phyloP scores from a whole-genome alignment of 2,113 vertebrate species.

The Leuciscus idus region DNA sequence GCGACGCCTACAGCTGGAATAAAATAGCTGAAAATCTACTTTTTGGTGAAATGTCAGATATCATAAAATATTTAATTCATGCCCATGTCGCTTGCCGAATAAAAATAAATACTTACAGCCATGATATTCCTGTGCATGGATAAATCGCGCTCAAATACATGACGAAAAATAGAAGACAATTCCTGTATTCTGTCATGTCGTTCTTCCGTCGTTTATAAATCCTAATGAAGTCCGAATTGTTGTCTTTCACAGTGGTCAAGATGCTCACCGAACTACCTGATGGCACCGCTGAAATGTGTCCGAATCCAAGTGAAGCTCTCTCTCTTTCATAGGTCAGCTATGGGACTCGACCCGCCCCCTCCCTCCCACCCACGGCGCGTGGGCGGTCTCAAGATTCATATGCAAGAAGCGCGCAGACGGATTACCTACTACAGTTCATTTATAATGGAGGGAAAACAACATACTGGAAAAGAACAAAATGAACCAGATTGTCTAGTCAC shows the following conservation, averaged over 20 bases:
- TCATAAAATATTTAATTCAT: background rate
- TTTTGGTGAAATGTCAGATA: background rate
- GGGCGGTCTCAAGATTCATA: constrained; percentile 14
- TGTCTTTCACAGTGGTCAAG: background rate
- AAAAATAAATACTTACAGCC: constrained; percentile 75
- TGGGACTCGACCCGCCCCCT: constrained; percentile 34
- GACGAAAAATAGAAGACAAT: constrained; percentile 23
- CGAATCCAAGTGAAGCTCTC: background rate
- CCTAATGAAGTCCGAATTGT: background rate
- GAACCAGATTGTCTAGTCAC: background rate
- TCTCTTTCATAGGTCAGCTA: constrained; percentile 31
- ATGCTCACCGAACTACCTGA: background rate
- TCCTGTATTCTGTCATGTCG: constrained; percentile 21
- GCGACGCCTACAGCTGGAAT: background rate
- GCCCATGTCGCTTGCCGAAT: background rate
- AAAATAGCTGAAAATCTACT: background rate
- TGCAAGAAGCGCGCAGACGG: background rate
- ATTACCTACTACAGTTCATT: background rate
- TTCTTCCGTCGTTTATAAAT: constrained; percentile 10
- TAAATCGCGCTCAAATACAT: constrained; percentile 45
- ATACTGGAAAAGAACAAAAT: constrained; percentile 9
- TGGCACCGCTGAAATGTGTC: background rate
- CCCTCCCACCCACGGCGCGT: background rate
- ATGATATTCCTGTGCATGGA: constrained; percentile 70
- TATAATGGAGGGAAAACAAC: background rate